Evolutionary conservation across 2,113 vertebrate species (phyloP).

Genomic region (Monarcha castaneiventris): DNA sequence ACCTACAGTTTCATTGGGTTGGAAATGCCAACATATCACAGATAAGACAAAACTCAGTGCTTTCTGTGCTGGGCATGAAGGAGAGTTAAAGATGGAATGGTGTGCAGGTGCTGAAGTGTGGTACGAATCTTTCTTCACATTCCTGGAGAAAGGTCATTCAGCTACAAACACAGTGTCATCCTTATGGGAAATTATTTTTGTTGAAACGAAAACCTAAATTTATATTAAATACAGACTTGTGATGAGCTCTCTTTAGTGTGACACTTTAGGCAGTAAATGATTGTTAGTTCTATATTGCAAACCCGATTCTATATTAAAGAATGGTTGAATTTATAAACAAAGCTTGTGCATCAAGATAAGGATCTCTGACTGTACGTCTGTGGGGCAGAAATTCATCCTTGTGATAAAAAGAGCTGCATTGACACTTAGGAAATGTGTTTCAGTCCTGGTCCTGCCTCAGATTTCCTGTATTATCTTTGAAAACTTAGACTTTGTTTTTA

Average conservation of each 20-base stretch:
- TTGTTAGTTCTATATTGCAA: background rate
- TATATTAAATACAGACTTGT: background rate
- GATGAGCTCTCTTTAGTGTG: background rate
- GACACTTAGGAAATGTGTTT: background rate
- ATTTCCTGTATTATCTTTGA: slow-evolving; percentile 15
- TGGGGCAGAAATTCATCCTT: background rate
- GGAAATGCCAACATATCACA: background rate
- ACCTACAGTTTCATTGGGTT: background rate
- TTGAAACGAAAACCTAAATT: slow-evolving; percentile 13
- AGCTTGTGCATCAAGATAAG: background rate
- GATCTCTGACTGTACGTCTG: background rate
- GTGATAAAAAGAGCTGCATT: background rate
- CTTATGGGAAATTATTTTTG: background rate
- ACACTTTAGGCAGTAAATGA: background rate
- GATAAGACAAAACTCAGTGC: background rate
- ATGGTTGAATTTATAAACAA: background rate
- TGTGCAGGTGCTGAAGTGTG: background rate
- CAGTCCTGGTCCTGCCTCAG: background rate
- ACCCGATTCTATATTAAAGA: background rate
- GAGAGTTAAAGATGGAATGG: slow-evolving; percentile 30
- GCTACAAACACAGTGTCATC: background rate
- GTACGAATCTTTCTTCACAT: background rate
- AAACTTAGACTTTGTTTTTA: background rate
- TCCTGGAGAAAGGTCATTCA: background rate
- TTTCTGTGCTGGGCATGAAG: background rate